Evolutionary conservation across 1,140 invertebrate genomes (phyloP).

Genomic region (Drosophila rufa): DNA sequence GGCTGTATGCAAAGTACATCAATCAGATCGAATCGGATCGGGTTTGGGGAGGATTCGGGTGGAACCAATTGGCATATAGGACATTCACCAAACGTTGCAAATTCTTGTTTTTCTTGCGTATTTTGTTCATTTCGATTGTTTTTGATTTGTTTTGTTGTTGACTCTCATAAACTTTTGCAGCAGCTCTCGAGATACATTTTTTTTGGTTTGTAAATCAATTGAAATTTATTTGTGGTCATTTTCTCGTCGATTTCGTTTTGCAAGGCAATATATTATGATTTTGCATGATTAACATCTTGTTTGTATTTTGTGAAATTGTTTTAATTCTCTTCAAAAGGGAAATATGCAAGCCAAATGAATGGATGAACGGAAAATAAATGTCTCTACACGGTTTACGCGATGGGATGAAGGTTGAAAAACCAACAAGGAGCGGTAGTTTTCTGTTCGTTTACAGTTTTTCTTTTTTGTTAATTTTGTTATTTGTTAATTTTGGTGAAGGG

Average conservation of each 20-base stretch:
- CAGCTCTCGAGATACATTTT: constrained; percentile 9
- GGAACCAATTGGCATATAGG: constrained; percentile 84
- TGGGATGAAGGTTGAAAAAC: constrained; percentile 23
- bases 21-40: constrained; percentile 43
- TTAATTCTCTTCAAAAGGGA: constrained; percentile 32
- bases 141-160: constrained; percentile 26
- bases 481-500: constrained; percentile 71
- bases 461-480: constrained; percentile 53
- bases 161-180: constrained; percentile 39
- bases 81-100: constrained; percentile 81
- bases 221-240: constrained; percentile 41
- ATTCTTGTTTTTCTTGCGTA: constrained; percentile 36
- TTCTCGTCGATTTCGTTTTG: constrained; percentile 29
- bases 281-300: constrained; percentile 60
- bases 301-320: constrained; percentile 51
- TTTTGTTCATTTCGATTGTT: constrained; percentile 37
- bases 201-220: constrained; percentile 45
- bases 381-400: constrained; percentile 14
- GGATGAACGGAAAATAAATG: constrained; percentile 62
- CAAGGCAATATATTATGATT: constrained; percentile 51
- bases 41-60: neutral
- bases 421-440: constrained; percentile 36
- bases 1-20: constrained; percentile 31
- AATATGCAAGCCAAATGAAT: constrained; percentile 57
- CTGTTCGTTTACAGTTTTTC: constrained; percentile 24